Base-by-base conservation (phyloP, 2,888 invertebrate species). In the Eugnorisma glareosa region DNA sequence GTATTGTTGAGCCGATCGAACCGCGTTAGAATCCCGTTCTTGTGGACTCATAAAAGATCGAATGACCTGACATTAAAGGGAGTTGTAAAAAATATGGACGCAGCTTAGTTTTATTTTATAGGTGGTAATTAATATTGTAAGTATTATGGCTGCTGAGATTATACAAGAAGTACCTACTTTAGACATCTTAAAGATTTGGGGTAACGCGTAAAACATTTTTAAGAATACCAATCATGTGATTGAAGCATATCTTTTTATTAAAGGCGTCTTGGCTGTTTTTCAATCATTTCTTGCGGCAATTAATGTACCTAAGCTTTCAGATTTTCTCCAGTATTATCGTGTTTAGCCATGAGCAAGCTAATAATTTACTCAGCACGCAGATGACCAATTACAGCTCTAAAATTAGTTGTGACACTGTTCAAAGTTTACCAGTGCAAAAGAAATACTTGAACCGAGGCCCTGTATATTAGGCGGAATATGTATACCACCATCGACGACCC, bases 1-100 rank as follows among this genome's bases (percentile, higher is more conserved):
- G 79, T 84, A 82, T 90, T 86, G 83, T 84, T 76, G 66, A 74
- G 79, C 75, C 77, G 76, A 80, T 84, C 76, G 75, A 57, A 63
- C 57, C 63, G 57, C 81, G 67, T 72, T 59, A 70, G 63, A 75
- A 77, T 75, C 45, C 40, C 57, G 48, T 70, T 64, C 71, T 81
- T 75, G 67, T 68, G 68, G 31, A 54, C 61, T 79, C 73, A 69
- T 76, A 85, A 84, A 81, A 86, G n/a, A 75, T 66, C 4, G 61
- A 76, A 81, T 79, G 70, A 67, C 51, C 70, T 40, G 40, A 73
- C 72, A 67, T 64, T 78, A 67, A 77, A 57, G 71, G 8, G 45
- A 61, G 78, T 70, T 63, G 59, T 86, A 82, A 84, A 85, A 69
- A 75, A 69, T 71, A 67, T 43, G 24, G 63, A 70, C 70, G 64